Percentiles rank a stretch among this genome's conserved stretches.
Conservation (phyloP, 1,140 invertebrate genomes). For the Charaxes varanes region DNA sequence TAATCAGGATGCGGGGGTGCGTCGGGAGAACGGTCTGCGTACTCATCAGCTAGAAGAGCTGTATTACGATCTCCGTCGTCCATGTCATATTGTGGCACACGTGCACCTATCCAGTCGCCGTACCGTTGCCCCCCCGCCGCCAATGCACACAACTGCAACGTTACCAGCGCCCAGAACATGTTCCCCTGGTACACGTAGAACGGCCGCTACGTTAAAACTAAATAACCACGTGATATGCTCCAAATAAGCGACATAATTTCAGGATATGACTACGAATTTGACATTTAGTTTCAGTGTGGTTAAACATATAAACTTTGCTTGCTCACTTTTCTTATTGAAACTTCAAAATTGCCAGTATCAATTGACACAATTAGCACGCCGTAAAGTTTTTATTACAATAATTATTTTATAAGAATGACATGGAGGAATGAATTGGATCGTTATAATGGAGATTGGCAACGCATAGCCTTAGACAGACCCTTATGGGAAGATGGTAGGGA, state of each 20-base stretch:
- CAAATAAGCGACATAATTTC: slow-evolving; percentile 44
- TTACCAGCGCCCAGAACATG: slow-evolving; percentile 29
- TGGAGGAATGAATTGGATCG: no score
- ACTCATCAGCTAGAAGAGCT: slow-evolving; percentile 27
- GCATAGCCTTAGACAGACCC: no score
- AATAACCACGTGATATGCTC: slow-evolving; percentile 11
- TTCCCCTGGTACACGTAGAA: background rate
- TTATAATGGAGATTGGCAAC: no score
- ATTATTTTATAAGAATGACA: no score
- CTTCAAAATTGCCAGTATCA: no score
- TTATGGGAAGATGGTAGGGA: no score
- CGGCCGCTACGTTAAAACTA: background rate
- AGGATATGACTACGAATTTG: slow-evolving; percentile 56
- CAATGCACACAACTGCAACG: slow-evolving; percentile 24
- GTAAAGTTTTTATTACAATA: no score
- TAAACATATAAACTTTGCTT: background rate
- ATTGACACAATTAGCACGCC: no score
- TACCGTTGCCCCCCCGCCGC: slow-evolving; percentile 26
- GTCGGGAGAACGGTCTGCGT: slow-evolving; percentile 37
- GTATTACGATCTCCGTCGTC: slow-evolving; percentile 19
- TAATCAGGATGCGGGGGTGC: slow-evolving; percentile 36
- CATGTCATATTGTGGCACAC: slow-evolving; percentile 48
- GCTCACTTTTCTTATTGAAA: background rate
- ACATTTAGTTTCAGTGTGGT: slow-evolving; percentile 28
- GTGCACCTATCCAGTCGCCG: slow-evolving; percentile 39